Evolutionary conservation across 2,888 invertebrate species (phyloP), one percentile per base, ranked within the genome.

Genomic region (Hirtodrosophila histrioides): DNA sequence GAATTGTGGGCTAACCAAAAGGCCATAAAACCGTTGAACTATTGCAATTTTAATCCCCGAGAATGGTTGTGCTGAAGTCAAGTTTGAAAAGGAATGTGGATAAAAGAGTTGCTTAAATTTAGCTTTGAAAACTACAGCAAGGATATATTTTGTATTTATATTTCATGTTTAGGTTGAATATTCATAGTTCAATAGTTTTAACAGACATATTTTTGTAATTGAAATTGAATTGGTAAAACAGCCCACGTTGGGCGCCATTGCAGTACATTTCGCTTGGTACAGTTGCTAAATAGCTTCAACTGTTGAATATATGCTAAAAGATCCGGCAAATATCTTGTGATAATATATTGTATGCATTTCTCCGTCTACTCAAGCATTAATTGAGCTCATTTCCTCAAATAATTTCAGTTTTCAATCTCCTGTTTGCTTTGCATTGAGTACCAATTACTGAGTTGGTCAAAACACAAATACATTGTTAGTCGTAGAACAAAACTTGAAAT

Each of bases 1-100:
- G 37, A 74, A 37, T 9, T 56, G 57, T 56, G 62, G 48, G 31
- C 45, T 11, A 43, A 36, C 43, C 44, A 58, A 51, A 58, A 48
- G 65, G 48, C 70, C 61, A 66, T 62, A 62, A 70, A 71, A 29
- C 50, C 57, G 46, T 61, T 81, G 56, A 78, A 76, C 60, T 65
- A 73, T 75, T 60, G 60, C 61, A 46, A 44, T 40, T 51, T 27
- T 36, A 67, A 73, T 61, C 66, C 70, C 37, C 31, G 8, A 7
- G 10, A 40, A 53, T 56, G 60, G 33, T 37, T 64, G 36, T 53
- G 29, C 53, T 41, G 9, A 62, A 54, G 41, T 64, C 40, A 27
- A 27, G 41, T 41, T 62, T 33, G 11, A n/a, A 41, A 31, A 35
- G 11, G 17, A 63, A 27, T 64, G 49, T 40, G 29, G 39, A 49